Conservation (phyloP, 2,888 invertebrate species). For the Oxycera nigricornis region DNA sequence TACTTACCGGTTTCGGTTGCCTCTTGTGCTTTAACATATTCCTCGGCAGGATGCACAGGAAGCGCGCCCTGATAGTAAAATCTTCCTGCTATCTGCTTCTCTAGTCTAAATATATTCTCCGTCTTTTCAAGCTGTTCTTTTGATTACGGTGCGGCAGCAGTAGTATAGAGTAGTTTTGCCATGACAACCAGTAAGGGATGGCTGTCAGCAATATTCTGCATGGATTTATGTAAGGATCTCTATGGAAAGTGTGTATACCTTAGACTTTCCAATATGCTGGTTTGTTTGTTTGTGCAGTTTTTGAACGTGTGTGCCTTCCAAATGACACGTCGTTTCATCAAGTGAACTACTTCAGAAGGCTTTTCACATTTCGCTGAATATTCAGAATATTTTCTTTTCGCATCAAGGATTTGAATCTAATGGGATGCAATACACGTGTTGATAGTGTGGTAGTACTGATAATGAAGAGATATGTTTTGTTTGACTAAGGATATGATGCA, state of each 20-base stretch:
- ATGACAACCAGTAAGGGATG: neutral
- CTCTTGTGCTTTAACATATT: slow-evolving; percentile 46
- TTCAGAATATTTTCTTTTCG: neutral
- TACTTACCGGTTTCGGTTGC: slow-evolving; percentile 46
- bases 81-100: neutral
- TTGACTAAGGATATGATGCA: no score
- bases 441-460: neutral
- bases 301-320: neutral
- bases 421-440: neutral
- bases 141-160: neutral
- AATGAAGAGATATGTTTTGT: no score
- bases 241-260: neutral
- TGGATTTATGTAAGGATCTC: neutral
- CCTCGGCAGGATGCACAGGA: neutral
- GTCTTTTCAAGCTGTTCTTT: neutral
- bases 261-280: neutral
- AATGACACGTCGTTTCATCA: neutral
- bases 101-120: neutral
- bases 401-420: neutral
- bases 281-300: neutral
- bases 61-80: neutral
- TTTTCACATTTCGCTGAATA: neutral
- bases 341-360: no score
- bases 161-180: slow-evolving; percentile 2
- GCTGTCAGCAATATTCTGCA: neutral